Base-by-base conservation (phyloP, 2,797 vertebrate species). In the Parotocinclus haroldoi region DNA sequence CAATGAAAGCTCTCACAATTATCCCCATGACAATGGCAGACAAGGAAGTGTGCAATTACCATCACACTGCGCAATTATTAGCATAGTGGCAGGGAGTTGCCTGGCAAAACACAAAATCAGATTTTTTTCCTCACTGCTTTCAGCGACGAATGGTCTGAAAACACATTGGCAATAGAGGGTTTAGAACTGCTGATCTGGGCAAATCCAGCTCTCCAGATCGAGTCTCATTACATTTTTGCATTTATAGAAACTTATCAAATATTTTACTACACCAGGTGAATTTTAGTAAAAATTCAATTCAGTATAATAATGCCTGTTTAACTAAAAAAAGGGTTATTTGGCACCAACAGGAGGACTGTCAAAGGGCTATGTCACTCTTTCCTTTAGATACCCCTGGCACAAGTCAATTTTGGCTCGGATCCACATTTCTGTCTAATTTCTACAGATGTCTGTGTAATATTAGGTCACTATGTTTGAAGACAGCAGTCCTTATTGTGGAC, bases 381-480 rank as follows among this genome's bases (percentile, higher is more conserved):
- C 45, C 58, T 50, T 17, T 13, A 57, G 57, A 39, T 57, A 49
- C 49, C 37, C 63, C 77, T 76, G 78, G 80, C 81, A 79, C 69
- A 69, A 70, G 75, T 71, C 46, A 73, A 73, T 69, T 53, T 46
- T 19, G 55, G 75, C 73, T 82, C 80, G 69, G 76, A 82, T 79
- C 71, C 58, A 60, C 53, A 53, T 59, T 42, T 64, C 62, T 57
- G 46, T 74, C 62, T 76, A 75, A 42, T 80, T 82, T 75, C 65
- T 57, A 69, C 63, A 79, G 79, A 67, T 61, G 60, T 73, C 58
- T 75, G 68, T 65, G 59, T 73, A 63, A 74, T 62, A 66, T 70
- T 73, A 59, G 16, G 76, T 57, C 75, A 79, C 64, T 63, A 79
- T 86, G 81, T 84, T 82, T 83, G 77, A 78, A 81, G 73, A 73